A percentile compares a stretch with the other conserved stretches of the same genome.
Conservation (phyloP, 1,140 invertebrate genomes). For the Metaphire vulgaris region DNA sequence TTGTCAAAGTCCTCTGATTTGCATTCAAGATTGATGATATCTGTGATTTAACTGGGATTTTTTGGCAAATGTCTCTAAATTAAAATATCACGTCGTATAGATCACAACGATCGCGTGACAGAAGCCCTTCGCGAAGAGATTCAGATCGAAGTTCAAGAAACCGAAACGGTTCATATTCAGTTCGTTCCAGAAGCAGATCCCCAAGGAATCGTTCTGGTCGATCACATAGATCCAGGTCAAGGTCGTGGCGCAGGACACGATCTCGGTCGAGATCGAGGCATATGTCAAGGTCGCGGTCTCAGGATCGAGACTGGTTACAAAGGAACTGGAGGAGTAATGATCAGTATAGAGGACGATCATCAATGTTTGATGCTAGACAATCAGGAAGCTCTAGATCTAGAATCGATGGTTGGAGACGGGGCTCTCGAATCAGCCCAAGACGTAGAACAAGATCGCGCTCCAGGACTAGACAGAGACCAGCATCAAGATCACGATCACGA, state of each 20-base stretch:
- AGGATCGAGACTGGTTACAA: background rate
- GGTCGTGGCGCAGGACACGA: background rate
- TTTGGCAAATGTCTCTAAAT: too few relatives aligned
- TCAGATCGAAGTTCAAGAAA: background rate
- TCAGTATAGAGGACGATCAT: background rate
- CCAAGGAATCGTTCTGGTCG: background rate
- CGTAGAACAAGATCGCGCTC: slow-evolving; percentile 23
- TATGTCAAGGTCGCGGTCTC: background rate
- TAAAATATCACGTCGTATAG: too few relatives aligned
- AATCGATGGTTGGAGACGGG: background rate
- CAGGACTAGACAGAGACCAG: slow-evolving; percentile 22
- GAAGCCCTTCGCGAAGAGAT: background rate
- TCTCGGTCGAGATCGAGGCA: slow-evolving; percentile 26
- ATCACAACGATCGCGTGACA: background rate
- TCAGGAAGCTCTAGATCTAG: background rate
- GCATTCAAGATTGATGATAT: too few relatives aligned
- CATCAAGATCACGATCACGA: slow-evolving; percentile 11
- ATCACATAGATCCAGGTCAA: slow-evolving; percentile 1
- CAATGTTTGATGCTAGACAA: background rate
- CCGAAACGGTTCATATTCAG: background rate
- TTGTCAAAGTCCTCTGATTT: too few relatives aligned
- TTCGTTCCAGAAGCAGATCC: background rate
- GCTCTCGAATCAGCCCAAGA: background rate
- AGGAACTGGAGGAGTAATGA: background rate
- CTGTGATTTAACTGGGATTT: too few relatives aligned